These are phyloP conservation scores for Leptosomus discolor DNA, from an alignment of 2,113 vertebrate genomes.

Conservation along the genomic window DNA sequence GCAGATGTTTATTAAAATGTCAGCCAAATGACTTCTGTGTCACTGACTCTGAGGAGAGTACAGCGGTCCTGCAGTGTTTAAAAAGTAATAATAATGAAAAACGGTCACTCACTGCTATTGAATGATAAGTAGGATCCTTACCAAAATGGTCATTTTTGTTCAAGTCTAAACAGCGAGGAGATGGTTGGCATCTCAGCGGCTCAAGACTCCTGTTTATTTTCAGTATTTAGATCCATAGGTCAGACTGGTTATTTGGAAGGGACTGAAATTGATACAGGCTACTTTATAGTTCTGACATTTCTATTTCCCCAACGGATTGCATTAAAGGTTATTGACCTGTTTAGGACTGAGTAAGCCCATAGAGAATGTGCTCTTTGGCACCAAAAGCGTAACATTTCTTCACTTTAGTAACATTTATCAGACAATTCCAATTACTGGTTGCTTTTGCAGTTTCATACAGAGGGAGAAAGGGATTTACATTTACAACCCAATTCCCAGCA, in stretches of 20 bases:
- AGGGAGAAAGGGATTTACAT: conserved; percentile 4
- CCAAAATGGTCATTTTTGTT: neutral
- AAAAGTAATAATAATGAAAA: neutral
- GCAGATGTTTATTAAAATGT: conserved; percentile 26
- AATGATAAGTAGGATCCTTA: neutral
- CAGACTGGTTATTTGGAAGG: conserved; percentile 14
- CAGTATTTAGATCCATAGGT: neutral
- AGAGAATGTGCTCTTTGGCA: neutral
- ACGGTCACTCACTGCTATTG: neutral
- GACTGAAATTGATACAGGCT: conserved; percentile 18
- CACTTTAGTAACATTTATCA: conserved; percentile 1
- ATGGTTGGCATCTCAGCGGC: neutral
- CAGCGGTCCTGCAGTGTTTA: neutral
- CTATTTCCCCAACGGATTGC: neutral
- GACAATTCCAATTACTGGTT: conserved; percentile 39
- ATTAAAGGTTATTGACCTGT: conserved; percentile 33
- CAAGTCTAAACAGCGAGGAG: neutral
- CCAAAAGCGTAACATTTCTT: neutral
- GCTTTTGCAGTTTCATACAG: neutral
- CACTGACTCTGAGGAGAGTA: neutral
- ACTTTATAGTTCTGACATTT: conserved; percentile 53
- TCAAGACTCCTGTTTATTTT: neutral
- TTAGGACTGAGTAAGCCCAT: neutral
- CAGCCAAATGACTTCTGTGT: conserved; percentile 12
- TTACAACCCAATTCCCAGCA: conserved; percentile 7